Percentiles rank a stretch among this genome's conserved stretches.
phyloP scores from a whole-genome alignment of 2,113 vertebrate species.

The Eurypyga helias region DNA sequence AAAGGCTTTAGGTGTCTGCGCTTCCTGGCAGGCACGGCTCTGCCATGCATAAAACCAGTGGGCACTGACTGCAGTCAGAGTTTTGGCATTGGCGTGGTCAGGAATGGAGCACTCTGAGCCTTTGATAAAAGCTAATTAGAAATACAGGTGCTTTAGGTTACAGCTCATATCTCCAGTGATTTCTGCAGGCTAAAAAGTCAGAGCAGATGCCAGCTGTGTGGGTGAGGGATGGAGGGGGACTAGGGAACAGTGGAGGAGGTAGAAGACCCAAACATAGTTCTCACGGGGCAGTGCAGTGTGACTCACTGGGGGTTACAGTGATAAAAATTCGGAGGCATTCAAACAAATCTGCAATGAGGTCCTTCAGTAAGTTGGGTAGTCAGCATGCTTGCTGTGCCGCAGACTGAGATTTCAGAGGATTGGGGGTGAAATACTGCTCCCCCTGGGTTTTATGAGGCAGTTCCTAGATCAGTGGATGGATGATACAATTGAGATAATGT shows the following conservation, averaged over 20 bases:
- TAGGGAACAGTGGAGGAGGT: accelerated
- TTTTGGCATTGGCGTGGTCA: not conserved
- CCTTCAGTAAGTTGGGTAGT: not conserved
- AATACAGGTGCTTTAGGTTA: not conserved
- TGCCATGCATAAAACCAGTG: accelerated
- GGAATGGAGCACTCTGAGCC: not conserved
- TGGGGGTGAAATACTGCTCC: not conserved
- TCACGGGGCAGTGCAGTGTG: not conserved
- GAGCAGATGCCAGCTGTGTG: not conserved
- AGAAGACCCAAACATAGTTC: not conserved
- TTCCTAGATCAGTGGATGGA: not conserved
- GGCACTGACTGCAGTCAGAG: not conserved
- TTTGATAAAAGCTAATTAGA: not conserved
- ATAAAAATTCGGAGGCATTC: not conserved
- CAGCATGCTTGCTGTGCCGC: not conserved
- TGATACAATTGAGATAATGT: not conserved
- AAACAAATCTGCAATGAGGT: not conserved
- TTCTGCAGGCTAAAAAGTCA: not conserved
- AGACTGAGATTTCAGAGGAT: not conserved
- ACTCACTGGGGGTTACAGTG: not conserved
- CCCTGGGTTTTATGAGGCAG: not conserved
- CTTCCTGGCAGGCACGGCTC: not conserved
- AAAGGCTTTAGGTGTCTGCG: not conserved
- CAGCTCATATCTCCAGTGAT: not conserved
- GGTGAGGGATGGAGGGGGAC: not conserved